Percentiles rank a stretch among this genome's conserved stretches.
Conservation (phyloP, 2,888 invertebrate species). For the Drymonia ruficornis region DNA sequence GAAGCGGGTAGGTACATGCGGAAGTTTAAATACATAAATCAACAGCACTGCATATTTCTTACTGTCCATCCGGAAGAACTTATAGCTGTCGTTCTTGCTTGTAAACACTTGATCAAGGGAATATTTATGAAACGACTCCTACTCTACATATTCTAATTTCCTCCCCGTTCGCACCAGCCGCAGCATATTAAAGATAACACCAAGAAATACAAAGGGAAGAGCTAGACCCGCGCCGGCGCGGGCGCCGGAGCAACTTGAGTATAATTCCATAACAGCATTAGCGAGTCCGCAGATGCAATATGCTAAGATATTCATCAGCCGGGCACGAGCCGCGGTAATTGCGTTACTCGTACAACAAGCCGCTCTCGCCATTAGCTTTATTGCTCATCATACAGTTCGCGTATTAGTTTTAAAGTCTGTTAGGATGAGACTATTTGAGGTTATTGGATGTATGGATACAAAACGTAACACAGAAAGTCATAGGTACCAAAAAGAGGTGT, state of each 20-base stretch:
- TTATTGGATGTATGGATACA: background rate
- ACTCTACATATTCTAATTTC: background rate
- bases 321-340: conserved; percentile 34
- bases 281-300: conserved; percentile 36
- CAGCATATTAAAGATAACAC: background rate
- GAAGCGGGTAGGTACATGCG: too few relatives aligned
- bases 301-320: conserved; percentile 53
- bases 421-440: background rate
- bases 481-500: too few relatives aligned
- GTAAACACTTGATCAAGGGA: background rate
- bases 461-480: too few relatives aligned
- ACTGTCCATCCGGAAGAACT: background rate
- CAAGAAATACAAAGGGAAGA: conserved; percentile 1
- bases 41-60: too few relatives aligned
- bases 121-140: conserved; percentile 25
- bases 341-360: conserved; percentile 47
- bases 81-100: background rate
- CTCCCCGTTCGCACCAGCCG: background rate
- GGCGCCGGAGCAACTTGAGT: conserved; percentile 19
- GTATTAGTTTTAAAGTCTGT: conserved; percentile 29
- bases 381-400: conserved; percentile 38
- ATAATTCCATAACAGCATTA: conserved; percentile 45
- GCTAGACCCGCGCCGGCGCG: background rate
- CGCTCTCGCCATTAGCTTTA: conserved; percentile 47
- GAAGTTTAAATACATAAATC: too few relatives aligned